Evolutionary conservation across 1,140 invertebrate species (phyloP), one percentile per base, ranked within the genome.

Genomic region (Eueides isabella): DNA sequence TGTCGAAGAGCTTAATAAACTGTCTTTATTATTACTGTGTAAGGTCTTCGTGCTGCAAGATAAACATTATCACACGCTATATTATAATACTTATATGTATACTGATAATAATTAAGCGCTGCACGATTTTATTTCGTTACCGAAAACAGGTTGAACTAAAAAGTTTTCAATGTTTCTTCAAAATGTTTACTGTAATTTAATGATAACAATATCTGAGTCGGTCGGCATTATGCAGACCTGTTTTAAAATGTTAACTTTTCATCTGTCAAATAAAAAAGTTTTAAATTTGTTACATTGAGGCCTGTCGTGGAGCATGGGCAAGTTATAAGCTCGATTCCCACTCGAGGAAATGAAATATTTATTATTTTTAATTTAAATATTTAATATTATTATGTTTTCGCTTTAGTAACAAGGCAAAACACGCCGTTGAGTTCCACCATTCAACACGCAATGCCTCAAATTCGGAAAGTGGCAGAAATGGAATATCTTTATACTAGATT

Each of bases 1-100:
- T 85, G 82, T 77, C 80, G 80, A 85, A 86, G 81, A 81, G 85
- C 75, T 85, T 84, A 92, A 92, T 92, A 92, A 92, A 92, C 83
- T 85, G 80, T 74, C 83, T 91, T 89, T 91, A 91, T 92, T 92
- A 92, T 92, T 90, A 85, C 84, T 87, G 81, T 87, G 85, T 90
- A 87, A 85, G 83, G 81, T 84, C 79, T 81, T 77, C 81, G 68
- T 74, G 77, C 74, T 76, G 77, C 76, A 79, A 81, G 85, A 90
- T 91, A 91, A 91, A 87, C 84, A 86, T 85, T 81, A 72, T 78
- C 71, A 77, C 72, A 75, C 83, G 78, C 77, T 86, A 81, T 80
- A 44, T n/a, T n/a, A 30, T 30, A 62, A 28, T 30, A n/a, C n/a
- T n/a, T n/a, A 23, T 55, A 55, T 23, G 26, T 0, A 1, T 44